Base-by-base conservation (phyloP, 2,113 vertebrate genomes). In the Sinosuthora webbiana region DNA sequence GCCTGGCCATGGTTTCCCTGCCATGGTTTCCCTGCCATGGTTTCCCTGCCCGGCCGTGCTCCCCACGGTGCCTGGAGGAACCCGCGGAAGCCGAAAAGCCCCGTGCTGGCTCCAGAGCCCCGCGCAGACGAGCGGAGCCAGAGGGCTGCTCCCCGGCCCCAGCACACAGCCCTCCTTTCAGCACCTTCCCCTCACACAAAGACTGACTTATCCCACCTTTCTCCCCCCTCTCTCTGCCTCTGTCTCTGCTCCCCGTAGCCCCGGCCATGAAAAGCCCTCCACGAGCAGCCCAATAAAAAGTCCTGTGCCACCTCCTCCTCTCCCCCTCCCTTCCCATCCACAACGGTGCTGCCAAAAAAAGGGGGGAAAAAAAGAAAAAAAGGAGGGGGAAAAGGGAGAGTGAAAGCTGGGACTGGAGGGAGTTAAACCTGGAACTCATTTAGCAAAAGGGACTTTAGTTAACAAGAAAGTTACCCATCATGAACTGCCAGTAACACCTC, bases 151-250 rank as follows among this genome's bases (percentile, higher is more conserved):
- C 98, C 98, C 94, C 81, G 87, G 96, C 98, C 98, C 97, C 97
- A 95, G 93, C 97, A 98, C 98, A 98, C 98, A 98, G 98, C 97
- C 98, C 95, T 96, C 98, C 98, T 99, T 99, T 99, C 98, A 99
- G 98, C 98, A 98, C 98, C 98, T 98, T 98, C 97, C 97, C 94
- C 97, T 98, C 97, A 98, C 98, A 99, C 98, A 99, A 99, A 99
- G 98, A 97, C 97, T 91, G 98, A 98, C 98, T 99, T 99, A 99
- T 99, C 98, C 98, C 96, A 85, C 91, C 90, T 96, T 93, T 96
- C 92, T 83, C 70, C 45, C 65, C 79, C 57, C 33, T 93, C 83
- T 55, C 94, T 87, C 82, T 95, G 78, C 69, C 77, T 87, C 84
- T 90, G 97, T 98, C 95, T 96, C 95, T 95, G 83, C 90, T 94